Evolutionary conservation across 2,888 invertebrate genomes (phyloP).

Genomic region (Drosophila buzzatii): DNA sequence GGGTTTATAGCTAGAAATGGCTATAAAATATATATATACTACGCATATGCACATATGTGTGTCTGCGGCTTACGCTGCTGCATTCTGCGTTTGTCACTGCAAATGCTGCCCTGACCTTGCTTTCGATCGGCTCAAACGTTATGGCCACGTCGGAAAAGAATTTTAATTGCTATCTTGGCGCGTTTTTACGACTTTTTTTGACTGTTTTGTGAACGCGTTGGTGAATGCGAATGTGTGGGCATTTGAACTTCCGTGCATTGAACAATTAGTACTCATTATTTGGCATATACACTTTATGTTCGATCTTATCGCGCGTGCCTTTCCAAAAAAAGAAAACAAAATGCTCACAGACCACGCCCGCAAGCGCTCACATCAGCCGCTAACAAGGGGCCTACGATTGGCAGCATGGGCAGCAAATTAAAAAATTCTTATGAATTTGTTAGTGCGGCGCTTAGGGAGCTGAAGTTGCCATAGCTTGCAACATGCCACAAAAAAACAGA

Average conservation of each 20-base stretch:
- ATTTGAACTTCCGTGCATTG: conserved; percentile 65
- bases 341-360: conserved; percentile 55
- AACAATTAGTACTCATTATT: conserved; percentile 76
- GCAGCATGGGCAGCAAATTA: conserved; percentile 64
- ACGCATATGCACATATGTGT: conserved; percentile 12
- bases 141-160: conserved; percentile 47
- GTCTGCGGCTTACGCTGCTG: conserved; percentile 31
- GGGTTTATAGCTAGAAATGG: conserved; percentile 35
- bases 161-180: conserved; percentile 59
- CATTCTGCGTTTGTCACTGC: conserved; percentile 62
- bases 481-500: conserved; percentile 62
- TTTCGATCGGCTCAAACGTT: conserved; percentile 59
- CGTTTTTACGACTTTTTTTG: conserved; percentile 29
- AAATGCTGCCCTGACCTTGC: conserved; percentile 72
- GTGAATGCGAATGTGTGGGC: conserved; percentile 29
- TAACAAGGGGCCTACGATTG: conserved; percentile 30
- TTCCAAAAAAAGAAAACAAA: conserved; percentile 48
- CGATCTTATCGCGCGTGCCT: conserved; percentile 73
- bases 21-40: background rate
- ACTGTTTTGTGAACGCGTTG: conserved; percentile 26
- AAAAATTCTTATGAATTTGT: conserved; percentile 71
- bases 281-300: conserved; percentile 39
- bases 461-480: conserved; percentile 56
- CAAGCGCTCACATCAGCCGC: conserved; percentile 40
- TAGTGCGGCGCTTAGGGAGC: conserved; percentile 56